Evolutionary conservation across 2,797 vertebrate species (phyloP).

Genomic region (Remorina albescens): DNA sequence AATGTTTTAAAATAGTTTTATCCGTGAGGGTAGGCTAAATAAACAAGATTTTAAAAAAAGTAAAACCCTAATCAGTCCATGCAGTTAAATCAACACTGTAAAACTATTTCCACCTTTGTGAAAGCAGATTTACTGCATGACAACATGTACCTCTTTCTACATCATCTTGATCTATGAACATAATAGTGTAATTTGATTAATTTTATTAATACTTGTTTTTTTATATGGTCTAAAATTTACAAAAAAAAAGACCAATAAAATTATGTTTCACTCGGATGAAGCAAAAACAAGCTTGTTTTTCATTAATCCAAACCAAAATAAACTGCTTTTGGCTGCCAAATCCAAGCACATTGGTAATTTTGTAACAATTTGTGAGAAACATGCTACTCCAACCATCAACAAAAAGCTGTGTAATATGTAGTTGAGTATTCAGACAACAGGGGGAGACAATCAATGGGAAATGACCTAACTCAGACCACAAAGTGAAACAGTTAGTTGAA

Average conservation of each 20-base stretch:
- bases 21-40: too few relatives aligned
- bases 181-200: background rate
- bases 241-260: background rate
- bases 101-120: background rate
- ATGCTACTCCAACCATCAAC: background rate
- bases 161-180: too few relatives aligned
- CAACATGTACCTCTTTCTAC: background rate
- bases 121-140: too few relatives aligned
- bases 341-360: background rate
- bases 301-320: too few relatives aligned
- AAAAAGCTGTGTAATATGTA: conserved; percentile 19
- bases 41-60: too few relatives aligned
- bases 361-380: background rate
- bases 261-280: background rate
- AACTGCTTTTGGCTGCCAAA: background rate
- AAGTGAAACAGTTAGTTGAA: background rate
- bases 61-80: too few relatives aligned
- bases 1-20: too few relatives aligned
- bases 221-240: background rate
- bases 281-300: too few relatives aligned
- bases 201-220: background rate
- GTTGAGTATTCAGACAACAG: conserved; percentile 65
- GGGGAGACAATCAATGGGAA: conserved; percentile 72
- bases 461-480: conserved; percentile 27
- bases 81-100: too few relatives aligned